Evolutionary conservation across 2,113 vertebrate species (phyloP).

Genomic region (Crotalus helleri): DNA sequence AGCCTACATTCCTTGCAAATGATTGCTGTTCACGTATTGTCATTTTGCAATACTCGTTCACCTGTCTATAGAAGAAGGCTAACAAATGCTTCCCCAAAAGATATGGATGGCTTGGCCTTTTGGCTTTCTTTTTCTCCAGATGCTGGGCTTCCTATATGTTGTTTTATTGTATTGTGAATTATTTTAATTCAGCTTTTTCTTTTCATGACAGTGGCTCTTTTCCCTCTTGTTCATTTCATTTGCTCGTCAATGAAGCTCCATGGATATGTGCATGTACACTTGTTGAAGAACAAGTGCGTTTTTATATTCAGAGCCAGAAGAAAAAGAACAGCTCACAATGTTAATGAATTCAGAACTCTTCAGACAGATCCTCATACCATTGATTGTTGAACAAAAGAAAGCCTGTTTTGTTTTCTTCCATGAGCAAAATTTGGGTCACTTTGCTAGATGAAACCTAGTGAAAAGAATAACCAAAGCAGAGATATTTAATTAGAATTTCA

Average conservation of each 20-base stretch:
- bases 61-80: background rate
- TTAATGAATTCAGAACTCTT: slow-evolving; percentile 45
- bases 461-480: slow-evolving; percentile 54
- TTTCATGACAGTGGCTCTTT: background rate
- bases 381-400: slow-evolving; percentile 56
- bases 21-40: background rate
- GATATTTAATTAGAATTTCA: slow-evolving; percentile 53
- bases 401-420: slow-evolving; percentile 56
- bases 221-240: background rate
- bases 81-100: background rate
- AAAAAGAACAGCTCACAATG: slow-evolving; percentile 59
- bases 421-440: slow-evolving; percentile 59
- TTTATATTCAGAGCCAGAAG: slow-evolving; percentile 36
- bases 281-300: slow-evolving; percentile 9
- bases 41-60: background rate
- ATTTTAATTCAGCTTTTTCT: background rate
- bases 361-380: slow-evolving; percentile 52
- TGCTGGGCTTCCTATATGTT: background rate
- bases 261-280: too few species aligned
- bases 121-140: background rate
- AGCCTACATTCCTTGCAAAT: background rate
- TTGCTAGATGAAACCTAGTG: slow-evolving; percentile 56
- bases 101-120: background rate
- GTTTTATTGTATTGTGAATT: background rate
- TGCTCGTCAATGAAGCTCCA: background rate